A percentile compares a stretch with the other conserved stretches of the same genome.
phyloP scores from a whole-genome alignment of 2,888 invertebrate genomes.

The Fragum fragum region DNA sequence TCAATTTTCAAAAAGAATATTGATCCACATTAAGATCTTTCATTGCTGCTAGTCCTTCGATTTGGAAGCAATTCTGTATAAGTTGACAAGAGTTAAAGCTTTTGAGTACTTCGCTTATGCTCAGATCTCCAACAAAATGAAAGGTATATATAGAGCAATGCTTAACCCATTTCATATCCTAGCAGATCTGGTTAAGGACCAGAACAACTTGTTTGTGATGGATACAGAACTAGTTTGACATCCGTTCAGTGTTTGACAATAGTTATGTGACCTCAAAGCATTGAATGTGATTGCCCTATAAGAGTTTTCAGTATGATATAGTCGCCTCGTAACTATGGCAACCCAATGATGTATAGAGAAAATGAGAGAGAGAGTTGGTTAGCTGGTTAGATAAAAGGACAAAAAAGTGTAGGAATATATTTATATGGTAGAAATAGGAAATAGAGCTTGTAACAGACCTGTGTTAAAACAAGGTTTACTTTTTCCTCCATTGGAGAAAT shows the following conservation, averaged over 20 bases:
- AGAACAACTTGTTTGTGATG: neutral
- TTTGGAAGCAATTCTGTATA: too few relatives aligned
- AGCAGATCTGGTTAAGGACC: neutral
- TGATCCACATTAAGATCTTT: too few relatives aligned
- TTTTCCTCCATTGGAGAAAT: neutral
- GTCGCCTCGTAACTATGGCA: conserved; percentile 49
- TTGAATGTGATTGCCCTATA: conserved; percentile 36
- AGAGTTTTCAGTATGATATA: conserved; percentile 46
- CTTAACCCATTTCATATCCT: neutral
- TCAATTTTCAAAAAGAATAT: too few relatives aligned
- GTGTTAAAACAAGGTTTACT: neutral
- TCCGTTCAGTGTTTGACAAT: conserved; percentile 21
- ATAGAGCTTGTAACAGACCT: neutral
- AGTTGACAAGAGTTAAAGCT: too few relatives aligned
- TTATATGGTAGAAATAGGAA: conserved; percentile 20
- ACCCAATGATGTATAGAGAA: conserved; percentile 57
- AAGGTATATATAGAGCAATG: neutral
- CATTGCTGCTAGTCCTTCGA: too few relatives aligned
- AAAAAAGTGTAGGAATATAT: conserved; percentile 21
- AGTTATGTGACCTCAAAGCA: conserved; percentile 29
- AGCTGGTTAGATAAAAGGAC: conserved; percentile 24
- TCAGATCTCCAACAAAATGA: too few relatives aligned
- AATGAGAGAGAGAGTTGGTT: conserved; percentile 28
- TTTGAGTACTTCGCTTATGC: too few relatives aligned
- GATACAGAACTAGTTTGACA: conserved; percentile 1